Percentiles rank a stretch among this genome's conserved stretches.
phyloP scores from a whole-genome alignment of 2,888 invertebrate genomes.

The Pristionchus mayeri region DNA sequence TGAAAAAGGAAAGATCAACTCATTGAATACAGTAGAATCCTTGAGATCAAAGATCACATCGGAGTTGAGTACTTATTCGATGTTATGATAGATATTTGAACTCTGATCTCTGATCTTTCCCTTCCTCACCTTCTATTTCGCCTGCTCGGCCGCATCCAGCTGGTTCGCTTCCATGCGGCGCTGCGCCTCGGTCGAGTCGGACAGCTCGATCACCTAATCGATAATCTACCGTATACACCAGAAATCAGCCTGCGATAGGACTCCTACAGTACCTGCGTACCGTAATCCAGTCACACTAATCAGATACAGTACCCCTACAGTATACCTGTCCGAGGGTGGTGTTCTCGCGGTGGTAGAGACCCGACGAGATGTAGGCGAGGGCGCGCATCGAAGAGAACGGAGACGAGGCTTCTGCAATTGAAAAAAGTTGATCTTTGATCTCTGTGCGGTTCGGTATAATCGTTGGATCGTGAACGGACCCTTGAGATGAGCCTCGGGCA shows the following conservation, averaged over 20 bases:
- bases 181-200: neutral
- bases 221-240: neutral
- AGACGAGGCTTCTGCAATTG: neutral
- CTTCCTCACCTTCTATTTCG: no score
- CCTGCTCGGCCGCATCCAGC: no score
- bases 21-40: neutral
- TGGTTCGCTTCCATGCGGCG: neutral
- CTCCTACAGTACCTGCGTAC: neutral
- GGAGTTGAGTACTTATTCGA: no score
- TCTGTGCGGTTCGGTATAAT: no score
- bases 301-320: neutral
- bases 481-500: constrained; percentile 2
- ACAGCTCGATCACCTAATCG: neutral
- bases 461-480: neutral
- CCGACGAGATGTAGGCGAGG: constrained; percentile 17
- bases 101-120: no score
- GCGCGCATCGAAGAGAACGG: constrained; percentile 1
- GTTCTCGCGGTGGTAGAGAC: constrained; percentile 40
- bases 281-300: neutral
- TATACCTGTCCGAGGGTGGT: constrained; percentile 30
- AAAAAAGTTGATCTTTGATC: no score
- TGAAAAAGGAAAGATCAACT: no score
- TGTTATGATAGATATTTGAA: neutral
- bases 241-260: neutral
- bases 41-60: no score